Evolutionary conservation across 2,888 invertebrate genomes (phyloP), one percentile per base, ranked within the genome.

Genomic region (Drosophila kanekoi): DNA sequence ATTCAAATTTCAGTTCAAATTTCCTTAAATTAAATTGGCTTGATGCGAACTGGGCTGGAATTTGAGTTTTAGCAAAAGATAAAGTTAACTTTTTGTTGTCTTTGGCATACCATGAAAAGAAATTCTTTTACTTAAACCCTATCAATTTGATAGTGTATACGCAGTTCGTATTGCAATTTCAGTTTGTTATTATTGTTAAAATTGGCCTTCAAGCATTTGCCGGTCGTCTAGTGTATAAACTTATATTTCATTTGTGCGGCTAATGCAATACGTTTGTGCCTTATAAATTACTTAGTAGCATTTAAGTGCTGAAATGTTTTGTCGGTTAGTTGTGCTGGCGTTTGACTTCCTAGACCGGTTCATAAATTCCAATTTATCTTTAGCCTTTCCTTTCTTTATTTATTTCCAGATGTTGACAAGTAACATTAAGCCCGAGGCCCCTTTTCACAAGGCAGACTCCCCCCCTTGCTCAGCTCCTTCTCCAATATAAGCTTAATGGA

Each of bases 331-430:
- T 71, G 53, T 65, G 65, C 40, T 74, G 74, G 49, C 56, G 51
- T 63, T 68, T 63, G 67, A 82, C 86, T 82, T 79, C 54, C 72
- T 68, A 61, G 72, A 16, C 56, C 43, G 64, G 69, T 72, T 79
- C 84, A 83, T 83, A 83, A 86, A 83, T 83, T 81, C 79, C 81
- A 81, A 83, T 83, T 86, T 83, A 77, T 83, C 83, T 83, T 65
- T 64, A 54, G 71, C 8, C 28, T 76, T 53, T 40, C 49, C 49
- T 47, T 41, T 35, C 65, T 62, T 47, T 73, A 86, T 76, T 73
- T 83, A 74, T 81, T 81, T 81, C 74, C 81, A 72, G 77, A 61
- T 79, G 87, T 79, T 86, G 87, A 86, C 84, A 83, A 81, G 84
- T 70, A 70, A 72, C 79, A 77, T 79, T 74, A 59, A 60, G 68